phyloP scores from a whole-genome alignment of 1,140 invertebrate genomes.

The Pachypeltis micranthus region DNA sequence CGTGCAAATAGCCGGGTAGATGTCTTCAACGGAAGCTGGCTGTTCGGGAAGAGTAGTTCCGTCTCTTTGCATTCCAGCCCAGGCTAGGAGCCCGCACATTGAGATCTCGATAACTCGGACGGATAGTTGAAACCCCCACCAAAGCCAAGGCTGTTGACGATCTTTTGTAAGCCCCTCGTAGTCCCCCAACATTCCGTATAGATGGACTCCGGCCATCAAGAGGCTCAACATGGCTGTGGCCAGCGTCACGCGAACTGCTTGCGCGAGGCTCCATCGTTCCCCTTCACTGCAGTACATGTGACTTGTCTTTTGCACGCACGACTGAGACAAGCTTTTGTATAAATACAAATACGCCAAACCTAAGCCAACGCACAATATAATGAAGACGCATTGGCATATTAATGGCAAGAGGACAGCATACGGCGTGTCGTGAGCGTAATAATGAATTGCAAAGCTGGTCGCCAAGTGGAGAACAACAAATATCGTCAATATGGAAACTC shows the following conservation, averaged over 20 bases:
- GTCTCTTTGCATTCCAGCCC: conserved; percentile 48
- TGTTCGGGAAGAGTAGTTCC: conserved; percentile 18
- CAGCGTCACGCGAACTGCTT: conserved; percentile 74
- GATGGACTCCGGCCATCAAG: conserved; percentile 62
- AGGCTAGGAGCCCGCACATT: conserved; percentile 67
- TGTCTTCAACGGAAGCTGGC: conserved; percentile 35
- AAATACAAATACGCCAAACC: conserved; percentile 74
- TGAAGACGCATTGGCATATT: conserved; percentile 69
- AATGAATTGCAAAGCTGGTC: conserved; percentile 42
- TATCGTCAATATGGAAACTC: conserved; percentile 52
- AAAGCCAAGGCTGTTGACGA: conserved; percentile 58
- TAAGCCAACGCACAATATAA: conserved; percentile 61
- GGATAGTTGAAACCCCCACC: conserved; percentile 79
- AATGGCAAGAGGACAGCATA: conserved; percentile 49
- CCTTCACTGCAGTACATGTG: conserved; percentile 34
- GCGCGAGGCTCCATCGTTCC: conserved; percentile 36
- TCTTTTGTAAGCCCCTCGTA: conserved; percentile 38
- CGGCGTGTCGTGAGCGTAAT: conserved; percentile 44
- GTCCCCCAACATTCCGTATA: conserved; percentile 69
- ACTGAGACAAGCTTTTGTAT: conserved; percentile 43
- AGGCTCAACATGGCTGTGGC: conserved; percentile 71
- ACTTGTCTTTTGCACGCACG: conserved; percentile 35
- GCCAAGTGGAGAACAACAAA: conserved; percentile 64
- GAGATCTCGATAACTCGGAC: conserved; percentile 70
- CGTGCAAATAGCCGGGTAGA: conserved; percentile 71